Conservation (phyloP, 2,888 invertebrate species). For the Listrodromus nycthemerus region DNA sequence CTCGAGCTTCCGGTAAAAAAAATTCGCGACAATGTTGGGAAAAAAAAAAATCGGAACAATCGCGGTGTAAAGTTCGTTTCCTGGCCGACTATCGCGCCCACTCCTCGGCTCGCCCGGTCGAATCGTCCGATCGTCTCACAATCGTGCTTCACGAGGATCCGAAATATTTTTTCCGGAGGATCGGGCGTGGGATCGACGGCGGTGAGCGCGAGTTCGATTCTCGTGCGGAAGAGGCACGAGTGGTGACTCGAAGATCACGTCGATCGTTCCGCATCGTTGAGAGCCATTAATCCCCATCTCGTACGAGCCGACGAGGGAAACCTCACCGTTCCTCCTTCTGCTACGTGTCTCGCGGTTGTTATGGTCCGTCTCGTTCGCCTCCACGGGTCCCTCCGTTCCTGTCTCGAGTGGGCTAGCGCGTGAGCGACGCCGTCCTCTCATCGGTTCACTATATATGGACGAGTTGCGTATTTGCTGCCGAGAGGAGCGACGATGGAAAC, state of each 20-base stretch:
- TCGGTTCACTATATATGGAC: slow-evolving; percentile 70
- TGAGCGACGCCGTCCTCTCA: slow-evolving; percentile 46
- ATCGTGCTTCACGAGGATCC: slow-evolving; percentile 16
- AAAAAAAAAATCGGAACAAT: too few relatives aligned
- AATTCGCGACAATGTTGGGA: too few relatives aligned
- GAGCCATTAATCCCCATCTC: slow-evolving; percentile 56
- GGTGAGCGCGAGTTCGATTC: slow-evolving; percentile 9
- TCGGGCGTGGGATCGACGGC: slow-evolving; percentile 51
- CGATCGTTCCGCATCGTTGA: slow-evolving; percentile 51
- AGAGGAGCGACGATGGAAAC: slow-evolving; percentile 35
- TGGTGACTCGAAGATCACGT: slow-evolving; percentile 45
- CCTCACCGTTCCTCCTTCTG: not conserved
- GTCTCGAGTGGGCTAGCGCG: slow-evolving; percentile 44
- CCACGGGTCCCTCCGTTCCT: slow-evolving; percentile 11
- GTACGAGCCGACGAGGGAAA: slow-evolving; percentile 1
- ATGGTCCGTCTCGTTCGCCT: slow-evolving; percentile 19
- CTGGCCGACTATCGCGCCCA: too few relatives aligned
- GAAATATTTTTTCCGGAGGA: slow-evolving; percentile 43
- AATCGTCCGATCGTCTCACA: slow-evolving; percentile 4
- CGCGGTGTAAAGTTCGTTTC: too few relatives aligned
- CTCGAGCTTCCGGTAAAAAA: too few relatives aligned
- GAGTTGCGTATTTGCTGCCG: slow-evolving; percentile 34
- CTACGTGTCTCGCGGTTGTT: slow-evolving; percentile 17
- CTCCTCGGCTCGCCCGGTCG: not conserved
- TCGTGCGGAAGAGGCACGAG: slow-evolving; percentile 11